Percentiles rank a stretch among this genome's conserved stretches.
Evolutionary conservation across 2,797 vertebrate species (phyloP).

Genomic region (Gadopsis bispinosus): DNA sequence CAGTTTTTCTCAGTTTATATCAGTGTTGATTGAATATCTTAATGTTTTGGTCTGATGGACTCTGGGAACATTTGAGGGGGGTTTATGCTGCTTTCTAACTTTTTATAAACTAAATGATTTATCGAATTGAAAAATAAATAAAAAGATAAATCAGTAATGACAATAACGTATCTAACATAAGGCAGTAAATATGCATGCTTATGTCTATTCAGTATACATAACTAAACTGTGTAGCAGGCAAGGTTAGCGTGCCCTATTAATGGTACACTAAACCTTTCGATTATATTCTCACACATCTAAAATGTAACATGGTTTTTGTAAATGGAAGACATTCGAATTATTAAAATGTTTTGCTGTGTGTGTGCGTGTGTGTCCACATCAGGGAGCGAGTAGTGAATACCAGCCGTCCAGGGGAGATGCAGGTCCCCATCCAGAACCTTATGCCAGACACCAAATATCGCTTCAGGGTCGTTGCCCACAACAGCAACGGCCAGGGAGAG

Average conservation of each 20-base stretch:
- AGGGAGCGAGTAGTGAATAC: slow-evolving; percentile 96
- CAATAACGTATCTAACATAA: background rate
- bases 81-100: background rate
- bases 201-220: background rate
- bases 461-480: slow-evolving; percentile 94
- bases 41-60: background rate
- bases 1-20: background rate
- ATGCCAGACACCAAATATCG: slow-evolving; percentile 95
- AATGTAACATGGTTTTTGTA: background rate
- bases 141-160: background rate
- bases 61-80: background rate
- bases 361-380: slow-evolving; percentile 36
- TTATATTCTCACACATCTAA: background rate
- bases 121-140: background rate
- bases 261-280: background rate
- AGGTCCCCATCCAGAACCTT: slow-evolving; percentile 95
- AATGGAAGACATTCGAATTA: too few species aligned
- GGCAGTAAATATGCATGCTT: background rate
- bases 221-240: background rate
- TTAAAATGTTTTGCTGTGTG: slow-evolving; percentile 2
- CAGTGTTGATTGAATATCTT: background rate
- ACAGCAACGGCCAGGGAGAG: slow-evolving; percentile 92
- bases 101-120: background rate
- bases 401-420: slow-evolving; percentile 92
- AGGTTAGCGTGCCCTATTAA: background rate